phyloP scores from a whole-genome alignment of 2,888 invertebrate species.

The Escarpia spicata region DNA sequence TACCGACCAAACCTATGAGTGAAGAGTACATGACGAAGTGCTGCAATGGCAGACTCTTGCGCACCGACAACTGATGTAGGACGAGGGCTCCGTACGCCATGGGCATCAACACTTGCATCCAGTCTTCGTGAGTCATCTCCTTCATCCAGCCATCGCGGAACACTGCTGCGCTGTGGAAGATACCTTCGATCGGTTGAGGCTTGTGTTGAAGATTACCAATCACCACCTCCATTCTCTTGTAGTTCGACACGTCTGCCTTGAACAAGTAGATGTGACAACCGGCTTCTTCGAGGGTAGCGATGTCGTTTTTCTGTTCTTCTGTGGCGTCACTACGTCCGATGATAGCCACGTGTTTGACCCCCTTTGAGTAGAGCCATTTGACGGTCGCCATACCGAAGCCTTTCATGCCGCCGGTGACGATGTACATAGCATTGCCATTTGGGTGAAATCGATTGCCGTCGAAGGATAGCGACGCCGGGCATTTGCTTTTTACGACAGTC shows the following conservation, averaged over 20 bases:
- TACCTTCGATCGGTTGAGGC: not conserved
- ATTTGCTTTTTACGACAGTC: not conserved
- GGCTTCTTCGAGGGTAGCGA: not conserved
- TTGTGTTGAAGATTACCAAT: not conserved
- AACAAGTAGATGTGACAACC: not conserved
- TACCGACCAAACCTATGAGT: not conserved
- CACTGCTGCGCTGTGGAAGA: constrained; percentile 13
- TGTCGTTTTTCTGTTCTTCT: not conserved
- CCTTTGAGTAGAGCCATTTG: not conserved
- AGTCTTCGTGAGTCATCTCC: not conserved
- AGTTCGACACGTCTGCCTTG: not conserved
- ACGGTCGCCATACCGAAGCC: not conserved
- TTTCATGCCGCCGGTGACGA: not conserved
- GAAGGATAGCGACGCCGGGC: not conserved
- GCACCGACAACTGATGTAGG: not conserved
- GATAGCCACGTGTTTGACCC: not conserved
- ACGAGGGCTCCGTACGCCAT: not conserved
- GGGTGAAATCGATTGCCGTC: constrained; percentile 1
- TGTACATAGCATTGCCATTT: not conserved
- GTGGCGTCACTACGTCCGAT: not conserved
- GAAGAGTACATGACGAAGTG: constrained; percentile 18
- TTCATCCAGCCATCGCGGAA: not conserved
- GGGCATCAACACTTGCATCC: not conserved
- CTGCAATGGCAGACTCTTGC: not conserved
- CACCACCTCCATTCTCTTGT: not conserved